Base-by-base conservation (phyloP, 2,797 vertebrate genomes). In the Sphenodon punctatus region DNA sequence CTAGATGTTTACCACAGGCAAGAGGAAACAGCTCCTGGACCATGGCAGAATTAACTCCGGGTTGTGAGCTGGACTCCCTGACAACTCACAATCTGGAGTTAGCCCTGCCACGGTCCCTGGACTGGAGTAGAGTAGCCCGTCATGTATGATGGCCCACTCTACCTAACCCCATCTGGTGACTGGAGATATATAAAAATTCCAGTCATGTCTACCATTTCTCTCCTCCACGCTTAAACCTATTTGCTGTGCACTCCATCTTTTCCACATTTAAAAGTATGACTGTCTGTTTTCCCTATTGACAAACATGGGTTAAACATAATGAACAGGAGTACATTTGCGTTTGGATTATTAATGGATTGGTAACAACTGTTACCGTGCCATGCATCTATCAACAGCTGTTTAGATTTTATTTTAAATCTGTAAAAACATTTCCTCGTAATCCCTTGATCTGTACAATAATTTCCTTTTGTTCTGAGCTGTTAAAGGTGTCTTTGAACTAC, bases 341-440 rank as follows among this genome's bases (percentile, higher is more conserved):
- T 92, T 76, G 71, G 89, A 87, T 87, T 93, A 94, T 93, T 95
- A 95, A 94, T 93, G 87, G 89, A 92, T 88, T 87, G 79, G 82
- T 87, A 94, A 92, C 90, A 95, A 94, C 86, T 76, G 85, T 86
- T 91, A 88, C 85, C 88, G 53, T 83, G 77, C 30, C 43, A 8
- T 77, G 84, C 69, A 88, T 92, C 86, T 92, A 85, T 88, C 86
- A 91, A 93, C 94, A 95, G 92, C 89, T 95, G 92, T 93, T 96
- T 95, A 92, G 93, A 89, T 93, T 96, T 95, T 95, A 92, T 94
- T 95, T 95, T 95, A 95, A 92, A 94, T 92, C 89, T 93, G 91
- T 91, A 88, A 93, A 95, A 96, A 91, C 78, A 90, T 89, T 92
- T 91, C 66, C 84, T 66, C 76, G 65, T 93, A 94, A 90, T 93